These are phyloP conservation scores for Tetragonula carbonaria DNA, from an alignment of 2,888 invertebrate genomes.

Conservation along the genomic window DNA sequence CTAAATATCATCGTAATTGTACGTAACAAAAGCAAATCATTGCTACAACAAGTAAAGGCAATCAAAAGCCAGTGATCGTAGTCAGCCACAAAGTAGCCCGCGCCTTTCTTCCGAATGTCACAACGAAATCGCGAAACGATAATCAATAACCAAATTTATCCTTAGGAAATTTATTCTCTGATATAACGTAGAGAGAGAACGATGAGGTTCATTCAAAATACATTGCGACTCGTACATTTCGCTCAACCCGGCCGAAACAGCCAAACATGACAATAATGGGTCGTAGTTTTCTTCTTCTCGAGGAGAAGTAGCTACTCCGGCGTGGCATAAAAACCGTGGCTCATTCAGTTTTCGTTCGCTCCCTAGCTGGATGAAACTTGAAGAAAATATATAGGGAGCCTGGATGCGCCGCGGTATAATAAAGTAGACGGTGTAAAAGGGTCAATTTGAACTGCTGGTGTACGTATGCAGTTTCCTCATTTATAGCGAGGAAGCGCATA, in stretches of 20 bases:
- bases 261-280: not conserved
- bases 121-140: not conserved
- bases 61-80: not conserved
- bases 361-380: not conserved
- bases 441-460: no score
- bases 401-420: not conserved
- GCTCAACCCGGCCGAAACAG: not conserved
- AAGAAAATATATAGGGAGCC: not conserved
- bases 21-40: not conserved
- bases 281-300: not conserved
- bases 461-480: not conserved
- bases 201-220: slow-evolving; percentile 17
- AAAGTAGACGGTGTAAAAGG: not conserved
- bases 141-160: not conserved
- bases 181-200: not conserved
- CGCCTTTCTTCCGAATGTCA: not conserved
- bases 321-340: not conserved
- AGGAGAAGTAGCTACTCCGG: not conserved
- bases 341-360: slow-evolving; percentile 6
- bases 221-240: not conserved
- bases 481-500: not conserved
- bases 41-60: not conserved
- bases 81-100: not conserved
- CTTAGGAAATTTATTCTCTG: not conserved
- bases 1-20: not conserved